Evolutionary conservation across 2,888 invertebrate species (phyloP).

Genomic region (Melipona bicolor): DNA sequence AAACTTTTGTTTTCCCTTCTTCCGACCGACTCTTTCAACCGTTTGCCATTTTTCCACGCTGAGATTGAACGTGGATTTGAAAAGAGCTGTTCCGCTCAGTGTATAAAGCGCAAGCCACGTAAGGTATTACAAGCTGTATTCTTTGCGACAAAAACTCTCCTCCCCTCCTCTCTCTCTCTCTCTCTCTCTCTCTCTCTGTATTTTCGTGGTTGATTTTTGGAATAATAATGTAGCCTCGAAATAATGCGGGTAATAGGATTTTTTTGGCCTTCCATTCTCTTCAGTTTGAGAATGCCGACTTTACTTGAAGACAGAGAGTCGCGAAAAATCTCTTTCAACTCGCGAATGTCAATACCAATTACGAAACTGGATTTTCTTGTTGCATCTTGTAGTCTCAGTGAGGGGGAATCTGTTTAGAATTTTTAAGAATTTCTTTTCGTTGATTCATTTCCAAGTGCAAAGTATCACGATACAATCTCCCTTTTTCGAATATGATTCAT

Average conservation of each 20-base stretch:
- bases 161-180: too few relatives aligned
- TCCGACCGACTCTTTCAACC: conserved; percentile 7
- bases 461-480: background rate
- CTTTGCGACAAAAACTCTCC: background rate
- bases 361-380: background rate
- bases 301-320: background rate
- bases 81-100: background rate
- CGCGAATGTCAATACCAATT: background rate
- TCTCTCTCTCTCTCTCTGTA: background rate
- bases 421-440: background rate
- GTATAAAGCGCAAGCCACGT: conserved; percentile 1
- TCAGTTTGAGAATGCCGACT: background rate
- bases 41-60: conserved; percentile 19
- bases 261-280: background rate
- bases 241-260: background rate
- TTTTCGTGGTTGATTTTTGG: conserved; percentile 5
- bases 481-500: too few relatives aligned
- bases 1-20: conserved; percentile 31
- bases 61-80: conserved; percentile 10
- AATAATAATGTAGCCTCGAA: background rate
- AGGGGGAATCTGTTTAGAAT: background rate
- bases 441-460: background rate
- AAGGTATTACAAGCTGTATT: background rate
- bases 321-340: background rate
- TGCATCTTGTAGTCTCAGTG: too few relatives aligned